Evolutionary conservation across 2,113 vertebrate genomes (phyloP).

Genomic region (Pithys albifrons): DNA sequence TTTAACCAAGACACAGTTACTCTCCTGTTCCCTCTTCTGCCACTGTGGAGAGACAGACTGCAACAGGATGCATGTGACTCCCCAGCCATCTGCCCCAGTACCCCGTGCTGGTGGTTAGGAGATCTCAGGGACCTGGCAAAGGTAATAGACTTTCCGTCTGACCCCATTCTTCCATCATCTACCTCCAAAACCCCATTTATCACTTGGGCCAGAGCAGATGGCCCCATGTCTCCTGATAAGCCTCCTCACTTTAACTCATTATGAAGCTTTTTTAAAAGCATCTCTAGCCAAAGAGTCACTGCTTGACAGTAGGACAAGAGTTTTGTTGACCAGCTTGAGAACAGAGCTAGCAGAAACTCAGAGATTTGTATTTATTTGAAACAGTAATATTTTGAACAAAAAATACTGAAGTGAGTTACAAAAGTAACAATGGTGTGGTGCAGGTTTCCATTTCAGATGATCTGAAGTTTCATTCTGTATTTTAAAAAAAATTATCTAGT

Average conservation of each 20-base stretch:
- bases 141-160: background rate
- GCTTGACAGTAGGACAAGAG: background rate
- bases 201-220: background rate
- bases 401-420: background rate
- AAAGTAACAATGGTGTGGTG: background rate
- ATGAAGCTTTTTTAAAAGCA: background rate
- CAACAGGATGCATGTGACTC: background rate
- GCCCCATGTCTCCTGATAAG: fast-evolving
- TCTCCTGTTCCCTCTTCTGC: fast-evolving
- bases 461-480: background rate
- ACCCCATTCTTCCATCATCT: background rate
- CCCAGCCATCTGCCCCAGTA: fast-evolving
- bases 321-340: background rate
- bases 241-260: background rate
- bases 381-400: background rate
- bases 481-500: background rate
- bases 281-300: background rate
- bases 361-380: background rate
- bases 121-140: background rate
- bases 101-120: background rate
- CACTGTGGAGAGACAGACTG: background rate
- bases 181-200: background rate
- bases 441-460: background rate
- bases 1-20: background rate
- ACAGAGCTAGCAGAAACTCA: background rate